These are phyloP conservation scores for Maylandia zebra DNA, from an alignment of 2,113 vertebrate genomes.

Conservation along the genomic window DNA sequence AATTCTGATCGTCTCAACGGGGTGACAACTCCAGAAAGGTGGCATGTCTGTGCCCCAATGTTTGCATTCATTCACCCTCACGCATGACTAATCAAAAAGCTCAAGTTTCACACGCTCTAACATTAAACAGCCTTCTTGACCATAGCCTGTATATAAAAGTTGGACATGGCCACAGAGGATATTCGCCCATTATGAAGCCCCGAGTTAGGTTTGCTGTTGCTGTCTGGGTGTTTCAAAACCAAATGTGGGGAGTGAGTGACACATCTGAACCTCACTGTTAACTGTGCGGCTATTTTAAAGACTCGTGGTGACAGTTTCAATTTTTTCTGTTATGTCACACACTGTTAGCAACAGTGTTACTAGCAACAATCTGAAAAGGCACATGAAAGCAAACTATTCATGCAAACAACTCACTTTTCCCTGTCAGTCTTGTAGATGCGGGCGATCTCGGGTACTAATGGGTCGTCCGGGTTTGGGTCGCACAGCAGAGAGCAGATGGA, in stretches of 20 bases:
- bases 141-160: not conserved
- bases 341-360: not conserved
- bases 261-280: not conserved
- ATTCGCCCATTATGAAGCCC: not conserved
- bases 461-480: constrained; percentile 99
- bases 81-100: not conserved
- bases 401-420: constrained; percentile 86
- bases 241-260: not conserved
- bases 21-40: not conserved
- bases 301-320: not conserved
- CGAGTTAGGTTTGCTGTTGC: not conserved
- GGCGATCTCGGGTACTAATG: constrained; percentile 99
- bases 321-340: not conserved
- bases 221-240: not conserved
- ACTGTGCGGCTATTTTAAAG: not conserved
- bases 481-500: constrained; percentile 99
- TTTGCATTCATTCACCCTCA: not conserved
- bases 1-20: not conserved
- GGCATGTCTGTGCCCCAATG: not conserved
- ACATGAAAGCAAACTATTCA: not conserved
- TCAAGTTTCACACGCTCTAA: not conserved
- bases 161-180: not conserved
- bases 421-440: constrained; percentile 99
- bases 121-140: not conserved
- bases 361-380: not conserved